Evolutionary conservation across 2,797 vertebrate genomes (phyloP).

Genomic region (Alca torda): DNA sequence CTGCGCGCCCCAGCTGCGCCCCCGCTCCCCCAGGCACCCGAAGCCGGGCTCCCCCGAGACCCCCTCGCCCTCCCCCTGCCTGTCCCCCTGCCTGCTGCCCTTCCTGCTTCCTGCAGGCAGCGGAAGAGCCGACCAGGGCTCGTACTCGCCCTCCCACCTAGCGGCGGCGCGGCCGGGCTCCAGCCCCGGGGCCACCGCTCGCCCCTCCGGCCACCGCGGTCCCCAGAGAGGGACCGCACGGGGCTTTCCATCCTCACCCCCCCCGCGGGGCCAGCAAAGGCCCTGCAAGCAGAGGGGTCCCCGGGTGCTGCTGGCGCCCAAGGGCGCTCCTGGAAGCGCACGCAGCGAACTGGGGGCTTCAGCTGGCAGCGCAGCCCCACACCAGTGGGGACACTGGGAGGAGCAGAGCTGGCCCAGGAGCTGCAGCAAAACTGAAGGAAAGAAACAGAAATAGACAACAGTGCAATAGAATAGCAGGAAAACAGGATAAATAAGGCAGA

Average conservation of each 20-base stretch:
- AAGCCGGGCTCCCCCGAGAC: fast-evolving
- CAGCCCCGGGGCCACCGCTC: not conserved
- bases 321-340: not conserved
- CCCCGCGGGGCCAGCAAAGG: too few relatives aligned
- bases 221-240: not conserved
- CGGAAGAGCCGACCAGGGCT: not conserved
- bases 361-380: fast-evolving
- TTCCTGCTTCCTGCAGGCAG: constrained; percentile 19
- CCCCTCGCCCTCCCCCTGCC: not conserved
- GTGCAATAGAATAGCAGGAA: not conserved
- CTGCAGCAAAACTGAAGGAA: not conserved
- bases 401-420: too few relatives aligned
- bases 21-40: not conserved
- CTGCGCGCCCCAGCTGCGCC: fast-evolving
- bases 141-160: not conserved
- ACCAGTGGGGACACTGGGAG: too few relatives aligned
- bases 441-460: not conserved
- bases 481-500: not conserved
- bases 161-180: not conserved
- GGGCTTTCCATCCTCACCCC: too few relatives aligned
- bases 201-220: not conserved
- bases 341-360: fast-evolving
- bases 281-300: not conserved
- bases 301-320: not conserved
- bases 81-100: not conserved